Percentiles rank a stretch among this genome's conserved stretches.
Conservation (phyloP, 2,888 invertebrate genomes). For the Drepanosiphum platanoidis region DNA sequence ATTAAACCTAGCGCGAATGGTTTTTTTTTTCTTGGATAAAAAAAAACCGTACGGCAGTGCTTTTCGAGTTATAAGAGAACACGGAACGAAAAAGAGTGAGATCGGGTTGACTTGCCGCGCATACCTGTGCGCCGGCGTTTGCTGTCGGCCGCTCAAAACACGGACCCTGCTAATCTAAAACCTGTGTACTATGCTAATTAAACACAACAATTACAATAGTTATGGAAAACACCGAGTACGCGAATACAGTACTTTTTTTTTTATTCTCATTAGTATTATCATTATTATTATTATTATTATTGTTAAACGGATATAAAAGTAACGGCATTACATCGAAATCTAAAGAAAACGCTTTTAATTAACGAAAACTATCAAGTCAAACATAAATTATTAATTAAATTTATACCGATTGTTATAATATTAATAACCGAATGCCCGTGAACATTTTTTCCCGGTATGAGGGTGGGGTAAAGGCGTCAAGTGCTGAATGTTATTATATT, state of each 20-base stretch:
- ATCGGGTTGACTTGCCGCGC: not conserved
- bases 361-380: no score
- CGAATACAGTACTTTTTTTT: not conserved
- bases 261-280: not conserved
- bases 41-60: not conserved
- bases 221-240: not conserved
- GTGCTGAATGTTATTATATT: no score
- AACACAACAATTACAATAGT: not conserved
- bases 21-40: not conserved
- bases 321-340: no score
- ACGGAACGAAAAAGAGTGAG: not conserved
- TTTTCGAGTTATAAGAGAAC: not conserved
- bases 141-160: not conserved
- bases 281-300: no score
- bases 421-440: no score
- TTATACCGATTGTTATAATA: no score
- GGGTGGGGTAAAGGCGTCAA: no score
- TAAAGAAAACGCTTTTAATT: no score
- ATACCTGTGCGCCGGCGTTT: not conserved
- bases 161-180: conserved; percentile 13
- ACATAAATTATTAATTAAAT: no score
- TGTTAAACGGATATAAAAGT: no score
- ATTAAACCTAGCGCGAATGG: not conserved
- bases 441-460: no score
- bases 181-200: conserved; percentile 9